Base-by-base conservation (phyloP, 1,140 invertebrate species). In the Lepidurus apus region DNA sequence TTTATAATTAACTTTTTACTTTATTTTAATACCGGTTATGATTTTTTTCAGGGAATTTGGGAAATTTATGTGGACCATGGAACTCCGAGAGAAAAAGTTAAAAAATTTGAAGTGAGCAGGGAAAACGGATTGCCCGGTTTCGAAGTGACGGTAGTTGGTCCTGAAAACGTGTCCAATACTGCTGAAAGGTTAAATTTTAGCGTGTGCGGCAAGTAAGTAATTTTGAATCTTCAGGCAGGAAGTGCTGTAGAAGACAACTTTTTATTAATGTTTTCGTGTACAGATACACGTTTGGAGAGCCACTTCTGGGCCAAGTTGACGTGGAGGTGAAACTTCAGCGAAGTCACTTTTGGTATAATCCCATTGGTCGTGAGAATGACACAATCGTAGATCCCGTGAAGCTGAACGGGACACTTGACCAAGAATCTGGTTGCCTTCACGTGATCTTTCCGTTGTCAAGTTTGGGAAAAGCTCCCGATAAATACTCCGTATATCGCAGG, bases 101-200 rank as follows among this genome's bases (percentile, higher is more conserved):
- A 78, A 73, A 10, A 74, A 13, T 90, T 91, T 80, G 86, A 89
- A 80, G 88, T 91, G 65, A 78, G 26, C 7, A 87, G 87, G 42
- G 89, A 90, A 82, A 90, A 90, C 81, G 87, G 90, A 43, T 82
- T 92, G 11, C 91, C 91, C 7, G 87, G 89, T 80, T 92, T 91
- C 80, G 89, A 91, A 84, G 88, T 92, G 0, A 87, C 86, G 0
- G 85, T 92, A 10, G 86, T 86, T n/a, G 85, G 89, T 17, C 90
- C 90, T 0, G 84, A 86, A 47, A 90, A 87, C 47, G 87, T 90
- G 44, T 85, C 91, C 65, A 85, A 87, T 1, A 86, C 6, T 13
- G 47, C 47, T 65, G 47, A 65, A 13, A 65, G 13, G 13, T 65
- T 65, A 6, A 65, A 13, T 65, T 65, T 65, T 21, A 65, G 47